Evolutionary conservation across 1,140 invertebrate genomes (phyloP).

Genomic region (Parapsyche elsis): DNA sequence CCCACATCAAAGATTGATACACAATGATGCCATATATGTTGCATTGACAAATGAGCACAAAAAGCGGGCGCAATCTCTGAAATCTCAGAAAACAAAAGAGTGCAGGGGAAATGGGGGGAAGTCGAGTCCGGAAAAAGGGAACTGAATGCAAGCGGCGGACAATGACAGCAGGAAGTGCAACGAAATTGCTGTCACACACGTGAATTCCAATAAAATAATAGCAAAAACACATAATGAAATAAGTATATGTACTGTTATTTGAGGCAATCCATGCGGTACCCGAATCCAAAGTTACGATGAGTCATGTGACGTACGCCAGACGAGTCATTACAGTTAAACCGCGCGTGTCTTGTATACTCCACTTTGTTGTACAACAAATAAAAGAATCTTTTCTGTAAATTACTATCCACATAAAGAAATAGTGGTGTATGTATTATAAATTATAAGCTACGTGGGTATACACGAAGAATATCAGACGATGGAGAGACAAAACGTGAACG

Average conservation of each 20-base stretch:
- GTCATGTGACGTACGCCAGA: conserved; percentile 13
- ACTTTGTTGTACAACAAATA: not conserved
- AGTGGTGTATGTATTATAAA: no score
- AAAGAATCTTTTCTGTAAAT: no score
- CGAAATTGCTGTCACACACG: not conserved
- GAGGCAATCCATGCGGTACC: no score
- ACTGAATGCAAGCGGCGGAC: not conserved
- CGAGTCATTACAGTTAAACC: conserved; percentile 5
- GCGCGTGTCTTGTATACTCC: not conserved
- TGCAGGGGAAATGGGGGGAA: conserved; percentile 6
- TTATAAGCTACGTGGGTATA: no score
- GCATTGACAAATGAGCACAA: not conserved
- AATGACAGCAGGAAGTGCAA: not conserved
- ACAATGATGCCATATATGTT: not conserved
- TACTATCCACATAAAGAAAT: no score
- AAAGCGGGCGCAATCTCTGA: conserved; percentile 14
- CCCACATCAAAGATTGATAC: no score
- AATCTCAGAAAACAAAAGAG: conserved; percentile 7
- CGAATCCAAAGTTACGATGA: conserved; percentile 7
- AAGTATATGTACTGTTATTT: no score
- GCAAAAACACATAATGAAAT: not conserved
- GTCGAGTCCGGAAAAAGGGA: not conserved
- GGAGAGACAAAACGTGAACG: no score
- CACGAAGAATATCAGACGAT: no score
- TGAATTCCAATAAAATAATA: not conserved